Percentiles rank a stretch among this genome's conserved stretches.
Conservation (phyloP, 2,888 invertebrate species). For the Andrena bicolor region DNA sequence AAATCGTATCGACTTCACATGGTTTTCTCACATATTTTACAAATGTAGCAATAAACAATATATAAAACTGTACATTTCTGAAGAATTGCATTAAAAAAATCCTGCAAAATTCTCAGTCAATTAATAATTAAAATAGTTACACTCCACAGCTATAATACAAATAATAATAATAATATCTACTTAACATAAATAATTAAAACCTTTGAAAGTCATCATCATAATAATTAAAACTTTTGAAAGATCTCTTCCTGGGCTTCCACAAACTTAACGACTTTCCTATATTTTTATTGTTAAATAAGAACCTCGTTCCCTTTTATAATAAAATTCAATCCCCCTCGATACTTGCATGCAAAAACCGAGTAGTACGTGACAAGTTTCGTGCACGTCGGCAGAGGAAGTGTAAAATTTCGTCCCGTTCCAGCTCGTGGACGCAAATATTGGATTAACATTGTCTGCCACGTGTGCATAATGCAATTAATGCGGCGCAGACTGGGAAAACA, state of each 20-base stretch:
- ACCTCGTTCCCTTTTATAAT: no score
- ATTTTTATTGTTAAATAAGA: no score
- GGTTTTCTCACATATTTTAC: not conserved
- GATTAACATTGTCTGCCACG: slow-evolving; percentile 7
- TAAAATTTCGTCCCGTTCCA: not conserved
- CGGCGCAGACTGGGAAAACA: slow-evolving; percentile 18
- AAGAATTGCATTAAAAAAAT: not conserved
- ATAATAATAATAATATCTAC: no score
- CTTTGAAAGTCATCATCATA: no score
- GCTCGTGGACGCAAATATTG: not conserved
- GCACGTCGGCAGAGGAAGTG: not conserved
- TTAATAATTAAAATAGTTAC: no score
- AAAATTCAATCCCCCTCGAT: not conserved
- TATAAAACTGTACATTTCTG: not conserved
- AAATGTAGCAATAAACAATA: not conserved
- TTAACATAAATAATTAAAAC: no score
- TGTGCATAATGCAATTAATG: slow-evolving; percentile 15
- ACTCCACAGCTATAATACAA: no score
- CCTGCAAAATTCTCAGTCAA: no score
- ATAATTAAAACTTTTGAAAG: no score
- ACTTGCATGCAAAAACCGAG: not conserved
- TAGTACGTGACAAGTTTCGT: not conserved
- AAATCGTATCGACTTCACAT: not conserved
- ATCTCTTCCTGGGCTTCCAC: no score
- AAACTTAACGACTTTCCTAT: no score